Percentiles rank a stretch among this genome's conserved stretches.
Evolutionary conservation across 2,797 vertebrate species (phyloP).

Genomic region (Cossypha dichroa): DNA sequence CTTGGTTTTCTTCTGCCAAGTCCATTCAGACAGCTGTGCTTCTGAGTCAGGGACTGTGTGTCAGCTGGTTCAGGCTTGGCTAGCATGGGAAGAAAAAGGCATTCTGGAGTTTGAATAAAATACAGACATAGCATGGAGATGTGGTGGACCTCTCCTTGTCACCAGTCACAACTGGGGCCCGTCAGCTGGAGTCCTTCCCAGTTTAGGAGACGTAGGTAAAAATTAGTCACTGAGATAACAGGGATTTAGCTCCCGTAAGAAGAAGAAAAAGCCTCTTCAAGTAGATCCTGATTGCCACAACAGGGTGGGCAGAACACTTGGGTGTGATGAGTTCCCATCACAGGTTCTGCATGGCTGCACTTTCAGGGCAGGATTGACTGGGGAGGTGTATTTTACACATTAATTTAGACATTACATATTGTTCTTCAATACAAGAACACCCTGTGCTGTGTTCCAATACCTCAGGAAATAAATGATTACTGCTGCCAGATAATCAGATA

Average conservation of each 20-base stretch:
- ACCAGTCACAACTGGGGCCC: background rate
- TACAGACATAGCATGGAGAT: background rate
- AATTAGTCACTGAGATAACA: background rate
- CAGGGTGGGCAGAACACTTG: background rate
- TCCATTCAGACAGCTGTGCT: background rate
- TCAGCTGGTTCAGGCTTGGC: background rate
- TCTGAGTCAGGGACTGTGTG: background rate
- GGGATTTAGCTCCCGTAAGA: background rate
- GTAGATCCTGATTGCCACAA: background rate
- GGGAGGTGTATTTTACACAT: background rate
- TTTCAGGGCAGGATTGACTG: background rate
- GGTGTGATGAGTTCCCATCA: background rate
- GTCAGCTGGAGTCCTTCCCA: background rate
- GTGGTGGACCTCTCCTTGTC: background rate
- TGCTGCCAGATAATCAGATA: slow-evolving; percentile 34
- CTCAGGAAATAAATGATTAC: background rate
- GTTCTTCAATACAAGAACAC: background rate
- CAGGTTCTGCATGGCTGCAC: background rate
- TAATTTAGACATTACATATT: background rate
- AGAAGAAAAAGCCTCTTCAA: background rate
- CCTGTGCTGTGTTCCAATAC: background rate
- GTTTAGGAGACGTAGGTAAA: background rate
- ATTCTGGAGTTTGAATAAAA: background rate
- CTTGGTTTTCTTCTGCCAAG: background rate
- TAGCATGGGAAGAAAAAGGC: background rate